Percentiles rank a stretch among this genome's conserved stretches.
phyloP scores from a whole-genome alignment of 2,888 invertebrate genomes.

The Megastigmus dorsalis region DNA sequence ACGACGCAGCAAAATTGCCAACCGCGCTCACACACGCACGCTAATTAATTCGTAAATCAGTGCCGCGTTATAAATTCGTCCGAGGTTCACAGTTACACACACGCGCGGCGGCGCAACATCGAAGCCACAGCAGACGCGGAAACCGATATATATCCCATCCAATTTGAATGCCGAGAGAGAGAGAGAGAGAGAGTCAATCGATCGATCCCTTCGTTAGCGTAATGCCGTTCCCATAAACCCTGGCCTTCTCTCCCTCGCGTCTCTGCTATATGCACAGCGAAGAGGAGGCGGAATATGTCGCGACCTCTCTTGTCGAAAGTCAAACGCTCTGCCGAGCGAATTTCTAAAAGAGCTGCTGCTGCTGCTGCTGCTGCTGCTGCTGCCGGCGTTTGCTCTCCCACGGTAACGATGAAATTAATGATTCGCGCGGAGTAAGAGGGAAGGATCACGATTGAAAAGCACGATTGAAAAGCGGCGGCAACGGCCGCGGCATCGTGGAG shows the following conservation, averaged over 20 bases:
- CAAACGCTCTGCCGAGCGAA: conserved; percentile 51
- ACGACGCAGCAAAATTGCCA: too few species aligned
- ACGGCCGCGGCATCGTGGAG: conserved; percentile 6
- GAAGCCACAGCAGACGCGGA: conserved; percentile 9
- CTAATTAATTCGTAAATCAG: conserved; percentile 45
- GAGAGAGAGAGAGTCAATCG: too few species aligned
- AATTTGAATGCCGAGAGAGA: conserved; percentile 39
- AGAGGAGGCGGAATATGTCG: conserved; percentile 52
- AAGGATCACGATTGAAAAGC: conserved; percentile 44
- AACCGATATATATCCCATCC: conserved; percentile 44
- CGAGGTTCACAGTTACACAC: not conserved
- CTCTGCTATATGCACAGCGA: conserved; percentile 17
- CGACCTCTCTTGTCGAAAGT: conserved; percentile 58
- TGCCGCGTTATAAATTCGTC: conserved; percentile 23
- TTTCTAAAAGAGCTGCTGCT: conserved; percentile 54
- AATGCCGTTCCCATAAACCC: conserved; percentile 56
- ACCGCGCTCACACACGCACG: too few species aligned
- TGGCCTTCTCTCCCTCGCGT: conserved; percentile 29
- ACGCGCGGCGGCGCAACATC: too few species aligned
- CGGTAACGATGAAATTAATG: conserved; percentile 55
- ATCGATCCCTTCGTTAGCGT: conserved; percentile 54
- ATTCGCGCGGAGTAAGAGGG: conserved; percentile 30
- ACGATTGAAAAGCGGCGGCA: conserved; percentile 16
- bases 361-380: conserved; percentile 24
- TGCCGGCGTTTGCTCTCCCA: conserved; percentile 52